Conservation (phyloP, 2,797 vertebrate genomes). For the Dipus sagitta region DNA sequence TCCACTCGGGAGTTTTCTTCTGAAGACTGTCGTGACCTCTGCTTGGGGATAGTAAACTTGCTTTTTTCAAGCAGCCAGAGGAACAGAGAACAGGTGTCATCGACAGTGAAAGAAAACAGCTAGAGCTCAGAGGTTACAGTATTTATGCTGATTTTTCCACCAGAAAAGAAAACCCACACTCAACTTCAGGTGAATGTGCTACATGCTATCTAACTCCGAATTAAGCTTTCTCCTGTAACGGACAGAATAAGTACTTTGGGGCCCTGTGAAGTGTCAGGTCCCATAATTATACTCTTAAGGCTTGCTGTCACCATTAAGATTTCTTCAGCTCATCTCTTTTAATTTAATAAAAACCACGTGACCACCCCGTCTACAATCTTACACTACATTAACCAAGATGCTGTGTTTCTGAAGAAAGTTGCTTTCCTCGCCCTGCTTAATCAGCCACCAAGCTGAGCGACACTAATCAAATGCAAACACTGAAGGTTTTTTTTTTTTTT, state of each 20-base stretch:
- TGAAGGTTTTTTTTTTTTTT: slow-evolving; percentile 61
- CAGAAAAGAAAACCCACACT: neutral
- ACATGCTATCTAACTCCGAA: neutral
- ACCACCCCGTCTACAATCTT: slow-evolving; percentile 69
- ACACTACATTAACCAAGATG: slow-evolving; percentile 75
- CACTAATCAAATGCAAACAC: slow-evolving; percentile 75
- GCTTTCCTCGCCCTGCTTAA: slow-evolving; percentile 63
- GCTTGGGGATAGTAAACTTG: slow-evolving; percentile 56
- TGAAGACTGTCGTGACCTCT: slow-evolving; percentile 55
- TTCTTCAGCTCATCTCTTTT: slow-evolving; percentile 67
- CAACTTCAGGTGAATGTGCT: slow-evolving; percentile 63
- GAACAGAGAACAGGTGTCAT: slow-evolving; percentile 27
- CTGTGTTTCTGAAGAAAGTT: slow-evolving; percentile 71
- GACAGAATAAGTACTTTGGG: slow-evolving; percentile 59
- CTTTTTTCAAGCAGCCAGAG: slow-evolving; percentile 44
- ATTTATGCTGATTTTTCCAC: slow-evolving; percentile 71
- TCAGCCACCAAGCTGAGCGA: slow-evolving; percentile 73
- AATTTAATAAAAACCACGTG: slow-evolving; percentile 76
- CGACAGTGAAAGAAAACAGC: slow-evolving; percentile 48
- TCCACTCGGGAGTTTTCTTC: slow-evolving; percentile 40
- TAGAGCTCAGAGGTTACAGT: slow-evolving; percentile 28
- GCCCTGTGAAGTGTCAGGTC: slow-evolving; percentile 24
- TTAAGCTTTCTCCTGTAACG: slow-evolving; percentile 51
- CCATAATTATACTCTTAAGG: neutral
- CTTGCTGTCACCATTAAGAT: neutral